Evolutionary conservation across 2,888 invertebrate genomes (phyloP), one percentile per base, ranked within the genome.

Genomic region (Tetranychus piercei): DNA sequence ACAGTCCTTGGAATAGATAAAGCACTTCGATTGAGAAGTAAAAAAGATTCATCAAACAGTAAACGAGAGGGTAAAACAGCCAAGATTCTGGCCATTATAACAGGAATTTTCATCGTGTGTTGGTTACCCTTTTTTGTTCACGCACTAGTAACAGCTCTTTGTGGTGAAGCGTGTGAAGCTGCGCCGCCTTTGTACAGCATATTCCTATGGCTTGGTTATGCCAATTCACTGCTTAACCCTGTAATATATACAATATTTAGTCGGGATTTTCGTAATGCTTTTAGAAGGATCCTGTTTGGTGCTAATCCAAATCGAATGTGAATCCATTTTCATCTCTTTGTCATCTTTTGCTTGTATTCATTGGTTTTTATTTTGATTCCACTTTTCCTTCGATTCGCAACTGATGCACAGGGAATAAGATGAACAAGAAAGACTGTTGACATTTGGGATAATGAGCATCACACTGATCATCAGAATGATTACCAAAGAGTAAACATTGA

Each of bases 61-160:
- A 80, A 80, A 75, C 78, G 82, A 23, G 82, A 82, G 75, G 78
- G 81, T 44, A 82, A 82, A 76, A 83, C 82, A 6, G 82, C 81
- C 79, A 79, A 82, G 74, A 82, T 83, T 11, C 76, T 82, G 74
- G 82, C 82, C 72, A 82, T 82, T 73, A 79, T 79, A 11, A 79
- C 79, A 18, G 79, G 79, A 45, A 77, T 75, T n/a, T 78, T 77
- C 73, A 90, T 94, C 75, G 69, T 23, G 79, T 95, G 94, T 81
- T 95, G 94, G 94, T 85, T 94, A 78, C 94, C 95, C 18, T 95
- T 95, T 85, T 95, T 95, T 84, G 87, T 93, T 75, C 87, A 91
- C 83, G 93, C 94, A 0, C 84, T 94, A 55, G 85, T 92, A 74
- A 88, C 88, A 82, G 88, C 88, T 78, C 86, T 88, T 81, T 83